Evolutionary conservation across 2,113 vertebrate genomes (phyloP).

Genomic region (Calidris pygmaea): DNA sequence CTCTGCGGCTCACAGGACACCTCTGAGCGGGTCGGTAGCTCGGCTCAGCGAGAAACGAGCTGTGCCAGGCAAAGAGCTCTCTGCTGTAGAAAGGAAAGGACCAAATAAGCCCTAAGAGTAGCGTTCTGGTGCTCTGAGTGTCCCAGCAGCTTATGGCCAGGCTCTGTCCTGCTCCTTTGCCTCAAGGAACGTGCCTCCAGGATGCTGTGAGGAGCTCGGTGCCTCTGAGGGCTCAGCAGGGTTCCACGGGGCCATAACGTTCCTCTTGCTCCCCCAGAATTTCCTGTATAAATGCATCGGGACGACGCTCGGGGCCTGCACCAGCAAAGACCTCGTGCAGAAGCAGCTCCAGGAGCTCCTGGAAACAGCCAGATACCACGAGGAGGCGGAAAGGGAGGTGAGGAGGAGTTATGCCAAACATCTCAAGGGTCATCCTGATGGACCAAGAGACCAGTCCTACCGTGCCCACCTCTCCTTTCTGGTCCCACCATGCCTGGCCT

Average conservation of each 20-base stretch:
- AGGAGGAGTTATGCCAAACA: neutral
- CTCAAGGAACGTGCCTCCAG: neutral
- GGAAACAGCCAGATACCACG: conserved; percentile 80
- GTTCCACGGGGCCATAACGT: fast-evolving
- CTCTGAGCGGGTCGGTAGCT: neutral
- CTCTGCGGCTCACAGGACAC: neutral
- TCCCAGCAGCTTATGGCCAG: fast-evolving
- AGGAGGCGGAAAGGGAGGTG: conserved; percentile 86
- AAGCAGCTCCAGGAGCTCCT: conserved; percentile 91
- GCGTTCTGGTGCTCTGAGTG: too few relatives aligned
- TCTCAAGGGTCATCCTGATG: neutral
- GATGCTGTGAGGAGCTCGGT: neutral
- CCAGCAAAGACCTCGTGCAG: conserved; percentile 82
- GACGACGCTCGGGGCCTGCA: conserved; percentile 78
- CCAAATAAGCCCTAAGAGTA: neutral
- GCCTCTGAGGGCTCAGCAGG: fast-evolving
- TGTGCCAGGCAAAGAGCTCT: neutral
- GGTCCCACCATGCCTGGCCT: too few relatives aligned
- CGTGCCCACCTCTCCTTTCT: fast-evolving
- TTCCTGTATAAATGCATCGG: conserved; percentile 90
- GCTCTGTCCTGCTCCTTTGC: neutral
- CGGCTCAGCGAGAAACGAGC: neutral
- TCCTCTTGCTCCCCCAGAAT: conserved; percentile 68
- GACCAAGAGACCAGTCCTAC: neutral
- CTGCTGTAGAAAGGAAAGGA: neutral